Evolutionary conservation across 1,140 invertebrate genomes (phyloP).

Genomic region (Formica exsecta): DNA sequence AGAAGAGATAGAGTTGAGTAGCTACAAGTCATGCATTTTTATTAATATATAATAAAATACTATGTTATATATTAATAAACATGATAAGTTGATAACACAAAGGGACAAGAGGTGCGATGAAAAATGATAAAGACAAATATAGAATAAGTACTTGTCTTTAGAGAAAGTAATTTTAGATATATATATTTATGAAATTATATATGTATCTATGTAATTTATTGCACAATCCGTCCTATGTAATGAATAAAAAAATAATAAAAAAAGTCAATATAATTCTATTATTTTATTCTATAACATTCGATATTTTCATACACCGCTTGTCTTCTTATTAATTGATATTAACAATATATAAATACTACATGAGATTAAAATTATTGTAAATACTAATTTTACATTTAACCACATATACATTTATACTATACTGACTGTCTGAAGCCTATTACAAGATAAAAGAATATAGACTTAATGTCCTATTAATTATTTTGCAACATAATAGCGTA

Average conservation of each 20-base stretch:
- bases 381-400: conserved; percentile 57
- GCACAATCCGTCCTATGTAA: not conserved
- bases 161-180: conserved; percentile 17
- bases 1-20: conserved; percentile 39
- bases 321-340: conserved; percentile 50
- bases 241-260: not conserved
- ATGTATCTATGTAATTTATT: conserved; percentile 22
- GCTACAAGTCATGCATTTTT: conserved; percentile 46
- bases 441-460: conserved; percentile 48
- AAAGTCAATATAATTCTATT: not conserved
- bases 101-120: conserved; percentile 45
- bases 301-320: conserved; percentile 42
- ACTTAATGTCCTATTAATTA: conserved; percentile 45
- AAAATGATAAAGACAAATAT: conserved; percentile 13
- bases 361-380: conserved; percentile 46
- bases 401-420: conserved; percentile 58
- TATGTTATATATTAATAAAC: conserved; percentile 40
- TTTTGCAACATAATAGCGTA: conserved; percentile 52
- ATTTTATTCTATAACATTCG: conserved; percentile 7
- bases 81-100: conserved; percentile 25
- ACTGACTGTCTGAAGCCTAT: conserved; percentile 39
- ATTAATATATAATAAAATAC: conserved; percentile 48
- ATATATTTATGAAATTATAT: conserved; percentile 18
- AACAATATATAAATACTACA: conserved; percentile 44
- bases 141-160: not conserved